These are phyloP conservation scores for Orchesellides sinensis DNA, from an alignment of 2,888 invertebrate genomes.

Conservation along the genomic window DNA sequence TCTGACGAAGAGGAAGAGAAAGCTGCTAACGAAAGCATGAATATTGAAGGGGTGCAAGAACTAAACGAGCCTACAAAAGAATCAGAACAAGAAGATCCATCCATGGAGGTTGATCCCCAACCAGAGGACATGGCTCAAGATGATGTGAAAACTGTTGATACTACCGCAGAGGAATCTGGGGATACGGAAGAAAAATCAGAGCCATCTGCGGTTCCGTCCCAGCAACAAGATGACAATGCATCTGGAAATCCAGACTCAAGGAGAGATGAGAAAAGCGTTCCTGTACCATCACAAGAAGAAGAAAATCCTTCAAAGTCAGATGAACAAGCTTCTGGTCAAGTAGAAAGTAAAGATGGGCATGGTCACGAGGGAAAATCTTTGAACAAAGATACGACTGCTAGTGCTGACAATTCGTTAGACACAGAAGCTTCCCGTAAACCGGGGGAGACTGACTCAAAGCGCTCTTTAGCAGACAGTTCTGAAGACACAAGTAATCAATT, in stretches of 20 bases:
- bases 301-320: conserved; percentile 66
- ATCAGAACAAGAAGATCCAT: conserved; percentile 75
- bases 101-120: conserved; percentile 76
- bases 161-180: conserved; percentile 75
- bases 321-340: conserved; percentile 76
- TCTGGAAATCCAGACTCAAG: conserved; percentile 29
- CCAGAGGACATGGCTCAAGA: conserved; percentile 77
- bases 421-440: conserved; percentile 67
- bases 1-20: conserved; percentile 77
- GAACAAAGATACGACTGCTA: conserved; percentile 61
- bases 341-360: conserved; percentile 76
- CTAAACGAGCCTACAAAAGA: conserved; percentile 76
- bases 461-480: conserved; percentile 67
- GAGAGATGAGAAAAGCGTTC: conserved; percentile 57
- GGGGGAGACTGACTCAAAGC: conserved; percentile 72
- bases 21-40: conserved; percentile 76
- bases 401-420: conserved; percentile 40
- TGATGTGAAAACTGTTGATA: conserved; percentile 75
- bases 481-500: conserved; percentile 53
- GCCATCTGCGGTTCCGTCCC: conserved; percentile 52
- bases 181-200: conserved; percentile 59
- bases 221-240: conserved; percentile 31
- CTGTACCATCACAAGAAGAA: conserved; percentile 60
- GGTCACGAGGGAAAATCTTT: conserved; percentile 76
- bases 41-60: conserved; percentile 77